phyloP scores from a whole-genome alignment of 2,797 vertebrate species.

The Rhynchonycteris naso region DNA sequence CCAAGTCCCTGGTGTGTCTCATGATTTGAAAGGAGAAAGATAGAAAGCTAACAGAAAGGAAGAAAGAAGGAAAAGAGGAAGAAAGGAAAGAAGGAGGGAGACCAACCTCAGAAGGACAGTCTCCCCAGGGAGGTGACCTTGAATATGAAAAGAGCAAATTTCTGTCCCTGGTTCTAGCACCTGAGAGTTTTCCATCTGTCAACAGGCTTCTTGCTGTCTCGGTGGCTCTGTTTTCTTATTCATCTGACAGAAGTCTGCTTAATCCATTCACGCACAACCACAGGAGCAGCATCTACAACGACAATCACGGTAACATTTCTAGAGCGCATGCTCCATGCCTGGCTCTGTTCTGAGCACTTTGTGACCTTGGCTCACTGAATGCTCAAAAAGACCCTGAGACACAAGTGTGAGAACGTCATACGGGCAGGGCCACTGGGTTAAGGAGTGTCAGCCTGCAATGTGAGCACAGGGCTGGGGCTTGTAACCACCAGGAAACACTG shows the following conservation, averaged over 20 bases:
- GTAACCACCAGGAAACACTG: fast-evolving
- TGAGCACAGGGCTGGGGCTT: fast-evolving
- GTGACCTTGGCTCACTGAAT: fast-evolving
- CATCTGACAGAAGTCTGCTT: neutral
- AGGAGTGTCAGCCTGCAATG: fast-evolving
- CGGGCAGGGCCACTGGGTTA: neutral
- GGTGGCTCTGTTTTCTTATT: fast-evolving
- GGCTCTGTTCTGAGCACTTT: fast-evolving
- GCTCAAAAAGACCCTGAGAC: too few species aligned
- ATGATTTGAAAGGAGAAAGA: neutral
- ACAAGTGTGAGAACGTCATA: fast-evolving
- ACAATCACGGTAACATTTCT: fast-evolving
- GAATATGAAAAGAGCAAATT: fast-evolving
- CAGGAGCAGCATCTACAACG: fast-evolving
- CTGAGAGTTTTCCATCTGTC: neutral
- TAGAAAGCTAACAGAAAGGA: neutral
- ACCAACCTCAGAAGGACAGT: neutral
- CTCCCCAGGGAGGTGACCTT: fast-evolving
- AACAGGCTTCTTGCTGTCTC: fast-evolving
- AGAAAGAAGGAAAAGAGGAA: neutral
- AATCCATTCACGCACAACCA: fast-evolving
- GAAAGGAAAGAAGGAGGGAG: neutral
- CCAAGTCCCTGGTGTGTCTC: neutral
- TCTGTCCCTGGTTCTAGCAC: neutral
- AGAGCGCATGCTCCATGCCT: fast-evolving